Conservation (phyloP, 2,888 invertebrate genomes). For the Argynnis bischoffii region DNA sequence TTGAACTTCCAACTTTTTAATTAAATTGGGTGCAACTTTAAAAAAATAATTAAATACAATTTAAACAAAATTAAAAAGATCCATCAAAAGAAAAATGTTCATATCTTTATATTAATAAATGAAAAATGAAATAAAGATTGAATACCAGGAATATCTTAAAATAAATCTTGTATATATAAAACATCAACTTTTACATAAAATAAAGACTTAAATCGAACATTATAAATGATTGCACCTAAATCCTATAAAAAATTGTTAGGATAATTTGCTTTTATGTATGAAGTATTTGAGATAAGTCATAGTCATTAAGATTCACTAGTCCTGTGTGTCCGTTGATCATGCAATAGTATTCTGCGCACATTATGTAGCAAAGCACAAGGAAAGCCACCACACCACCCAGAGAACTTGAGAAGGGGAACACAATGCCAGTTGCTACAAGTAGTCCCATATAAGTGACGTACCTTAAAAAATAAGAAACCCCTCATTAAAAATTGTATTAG, state of each 20-base stretch:
- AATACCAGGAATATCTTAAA: neutral
- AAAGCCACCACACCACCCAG: slow-evolving; percentile 90
- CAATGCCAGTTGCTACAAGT: slow-evolving; percentile 91
- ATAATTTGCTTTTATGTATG: slow-evolving; percentile 45
- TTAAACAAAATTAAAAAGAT: neutral
- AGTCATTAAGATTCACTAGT: slow-evolving; percentile 64
- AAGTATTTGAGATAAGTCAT: slow-evolving; percentile 61
- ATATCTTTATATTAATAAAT: neutral
- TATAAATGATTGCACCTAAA: slow-evolving; percentile 5
- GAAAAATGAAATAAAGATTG: neutral
- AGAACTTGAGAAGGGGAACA: slow-evolving; percentile 90
- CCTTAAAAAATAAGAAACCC: slow-evolving; percentile 1
- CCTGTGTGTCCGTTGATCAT: slow-evolving; percentile 80
- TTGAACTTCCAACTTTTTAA: neutral
- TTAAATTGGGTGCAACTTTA: neutral
- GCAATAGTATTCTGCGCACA: slow-evolving; percentile 90
- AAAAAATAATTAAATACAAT: neutral
- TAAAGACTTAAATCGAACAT: neutral
- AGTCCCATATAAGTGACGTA: slow-evolving; percentile 86
- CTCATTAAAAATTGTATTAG: neutral
- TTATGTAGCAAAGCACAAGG: slow-evolving; percentile 90
- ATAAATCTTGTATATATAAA: neutral
- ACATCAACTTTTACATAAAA: neutral
- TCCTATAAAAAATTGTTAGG: slow-evolving; percentile 5
- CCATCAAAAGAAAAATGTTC: neutral